These are phyloP conservation scores for Mesoclemmys tuberculata DNA, from an alignment of 2,113 vertebrate genomes.

Conservation along the genomic window DNA sequence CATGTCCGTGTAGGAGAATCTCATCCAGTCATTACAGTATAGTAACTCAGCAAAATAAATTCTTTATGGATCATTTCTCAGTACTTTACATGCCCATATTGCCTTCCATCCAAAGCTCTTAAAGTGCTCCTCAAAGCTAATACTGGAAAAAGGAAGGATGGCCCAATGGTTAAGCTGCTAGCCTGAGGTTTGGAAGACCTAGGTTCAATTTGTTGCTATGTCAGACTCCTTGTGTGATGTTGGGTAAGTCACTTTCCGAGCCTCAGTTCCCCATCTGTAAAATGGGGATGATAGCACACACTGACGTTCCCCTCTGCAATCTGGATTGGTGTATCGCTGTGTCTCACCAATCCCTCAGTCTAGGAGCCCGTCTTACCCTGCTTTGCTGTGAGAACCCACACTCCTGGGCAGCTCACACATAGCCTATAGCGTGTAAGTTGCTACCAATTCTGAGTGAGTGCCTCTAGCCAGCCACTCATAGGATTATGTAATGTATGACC, in stretches of 20 bases:
- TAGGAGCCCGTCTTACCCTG: too few relatives aligned
- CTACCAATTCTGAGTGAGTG: too few relatives aligned
- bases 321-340: too few relatives aligned
- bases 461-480: too few relatives aligned
- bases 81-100: neutral
- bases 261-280: neutral
- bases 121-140: neutral
- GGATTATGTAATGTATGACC: too few relatives aligned
- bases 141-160: neutral
- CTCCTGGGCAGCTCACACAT: too few relatives aligned
- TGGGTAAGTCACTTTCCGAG: neutral
- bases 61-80: neutral
- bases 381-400: too few relatives aligned
- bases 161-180: neutral
- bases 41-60: neutral
- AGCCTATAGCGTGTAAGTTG: too few relatives aligned
- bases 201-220: neutral
- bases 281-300: neutral
- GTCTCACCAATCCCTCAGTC: too few relatives aligned
- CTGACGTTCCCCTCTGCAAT: too few relatives aligned
- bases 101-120: neutral
- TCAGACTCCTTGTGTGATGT: neutral
- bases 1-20: fast-evolving
- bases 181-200: neutral
- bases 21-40: fast-evolving